phyloP scores from a whole-genome alignment of 2,113 vertebrate species.

The Archocentrus centrarchus region DNA sequence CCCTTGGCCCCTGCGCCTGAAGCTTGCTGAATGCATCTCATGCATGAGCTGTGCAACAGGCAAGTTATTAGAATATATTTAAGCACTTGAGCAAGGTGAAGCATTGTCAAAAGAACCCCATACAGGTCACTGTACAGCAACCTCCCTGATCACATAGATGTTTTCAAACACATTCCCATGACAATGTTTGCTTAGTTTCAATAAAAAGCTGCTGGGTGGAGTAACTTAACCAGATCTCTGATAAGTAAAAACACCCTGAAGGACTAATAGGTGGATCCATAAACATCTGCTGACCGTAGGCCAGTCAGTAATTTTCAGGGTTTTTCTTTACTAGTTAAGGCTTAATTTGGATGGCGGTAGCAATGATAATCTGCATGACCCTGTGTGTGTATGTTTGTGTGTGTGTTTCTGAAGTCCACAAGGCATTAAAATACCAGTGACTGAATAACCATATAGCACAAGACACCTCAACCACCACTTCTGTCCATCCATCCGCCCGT shows the following conservation, averaged over 20 bases:
- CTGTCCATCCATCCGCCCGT: neutral
- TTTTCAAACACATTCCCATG: neutral
- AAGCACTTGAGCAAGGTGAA: neutral
- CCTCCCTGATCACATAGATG: neutral
- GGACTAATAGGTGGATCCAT: constrained; percentile 1
- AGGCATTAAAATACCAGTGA: neutral
- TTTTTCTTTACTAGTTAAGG: neutral
- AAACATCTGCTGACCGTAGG: neutral
- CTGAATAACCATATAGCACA: neutral
- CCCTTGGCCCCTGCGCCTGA: neutral
- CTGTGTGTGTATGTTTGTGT: no score
- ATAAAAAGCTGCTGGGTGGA: constrained; percentile 23
- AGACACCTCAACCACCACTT: constrained; percentile 11
- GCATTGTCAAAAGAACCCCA: neutral
- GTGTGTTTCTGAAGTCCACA: neutral
- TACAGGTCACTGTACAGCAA: neutral
- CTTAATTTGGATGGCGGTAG: neutral
- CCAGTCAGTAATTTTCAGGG: neutral
- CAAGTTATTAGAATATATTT: neutral
- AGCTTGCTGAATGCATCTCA: neutral
- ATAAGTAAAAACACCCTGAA: neutral
- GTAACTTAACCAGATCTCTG: constrained; percentile 1
- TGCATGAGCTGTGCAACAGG: constrained; percentile 15
- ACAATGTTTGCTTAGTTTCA: neutral
- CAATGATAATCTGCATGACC: neutral